Conservation (phyloP, 2,113 vertebrate species). For the Otis tarda region DNA sequence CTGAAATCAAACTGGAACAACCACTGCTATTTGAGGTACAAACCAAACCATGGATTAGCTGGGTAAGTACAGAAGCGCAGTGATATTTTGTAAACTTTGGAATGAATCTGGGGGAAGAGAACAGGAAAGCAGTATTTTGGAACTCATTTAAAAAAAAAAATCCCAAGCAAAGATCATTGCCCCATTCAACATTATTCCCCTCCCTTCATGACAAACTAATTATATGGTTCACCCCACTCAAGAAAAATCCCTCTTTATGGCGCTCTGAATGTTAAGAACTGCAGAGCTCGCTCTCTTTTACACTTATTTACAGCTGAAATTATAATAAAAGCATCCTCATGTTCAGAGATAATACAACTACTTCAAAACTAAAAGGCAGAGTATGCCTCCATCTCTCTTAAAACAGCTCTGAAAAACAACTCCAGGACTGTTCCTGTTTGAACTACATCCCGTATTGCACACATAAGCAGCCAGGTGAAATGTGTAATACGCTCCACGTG, state of each 20-base stretch:
- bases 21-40: not conserved
- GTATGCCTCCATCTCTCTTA: not conserved
- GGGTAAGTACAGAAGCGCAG: not conserved
- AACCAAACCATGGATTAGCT: not conserved
- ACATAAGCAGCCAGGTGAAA: not conserved
- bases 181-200: not conserved
- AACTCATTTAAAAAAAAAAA: not conserved
- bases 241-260: not conserved
- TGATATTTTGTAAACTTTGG: not conserved
- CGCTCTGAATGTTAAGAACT: not conserved
- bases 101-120: not conserved
- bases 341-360: not conserved
- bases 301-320: not conserved
- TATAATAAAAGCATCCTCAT: not conserved
- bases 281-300: not conserved
- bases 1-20: not conserved
- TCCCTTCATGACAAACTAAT: not conserved
- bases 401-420: not conserved
- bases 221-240: not conserved
- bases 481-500: fast-evolving
- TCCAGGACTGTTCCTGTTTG: not conserved
- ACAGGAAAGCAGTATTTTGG: not conserved
- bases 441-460: not conserved
- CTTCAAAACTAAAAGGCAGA: not conserved
- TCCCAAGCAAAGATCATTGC: not conserved